These are phyloP conservation scores for Camelus dromedarius DNA, from an alignment of 2,113 vertebrate species.

Conservation along the genomic window DNA sequence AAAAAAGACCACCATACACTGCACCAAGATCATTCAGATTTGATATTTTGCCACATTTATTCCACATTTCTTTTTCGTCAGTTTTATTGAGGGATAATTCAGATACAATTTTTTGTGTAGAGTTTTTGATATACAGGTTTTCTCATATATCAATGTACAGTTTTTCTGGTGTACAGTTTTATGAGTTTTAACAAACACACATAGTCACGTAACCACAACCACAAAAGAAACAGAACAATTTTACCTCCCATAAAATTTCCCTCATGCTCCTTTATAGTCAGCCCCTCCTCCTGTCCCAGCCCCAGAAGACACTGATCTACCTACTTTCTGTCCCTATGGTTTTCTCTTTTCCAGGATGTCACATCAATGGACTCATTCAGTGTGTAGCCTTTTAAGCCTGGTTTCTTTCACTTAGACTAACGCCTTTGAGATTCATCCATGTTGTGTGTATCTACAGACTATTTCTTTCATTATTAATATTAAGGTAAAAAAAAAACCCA, in stretches of 20 bases:
- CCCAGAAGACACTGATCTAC: neutral
- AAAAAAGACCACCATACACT: neutral
- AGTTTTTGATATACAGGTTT: neutral
- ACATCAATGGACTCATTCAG: neutral
- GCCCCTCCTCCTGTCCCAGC: neutral
- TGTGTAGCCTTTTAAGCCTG: neutral
- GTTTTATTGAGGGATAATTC: neutral
- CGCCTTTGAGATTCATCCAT: neutral
- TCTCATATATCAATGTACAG: neutral
- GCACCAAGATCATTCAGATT: neutral
- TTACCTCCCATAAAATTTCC: neutral
- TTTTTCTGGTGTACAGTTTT: neutral
- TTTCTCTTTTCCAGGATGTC: neutral
- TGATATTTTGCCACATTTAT: neutral
- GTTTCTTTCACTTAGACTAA: neutral
- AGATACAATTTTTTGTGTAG: neutral
- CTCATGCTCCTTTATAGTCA: neutral
- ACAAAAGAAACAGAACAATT: neutral
- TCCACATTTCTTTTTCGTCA: neutral
- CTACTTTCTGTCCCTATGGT: neutral
- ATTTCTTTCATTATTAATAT: neutral
- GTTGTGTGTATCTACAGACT: neutral
- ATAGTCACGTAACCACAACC: neutral
- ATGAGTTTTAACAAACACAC: slow-evolving; percentile 20
- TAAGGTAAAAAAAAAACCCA: neutral